Evolutionary conservation across 2,113 vertebrate species (phyloP).

Genomic region (Rhinolophus ferrumequinum): DNA sequence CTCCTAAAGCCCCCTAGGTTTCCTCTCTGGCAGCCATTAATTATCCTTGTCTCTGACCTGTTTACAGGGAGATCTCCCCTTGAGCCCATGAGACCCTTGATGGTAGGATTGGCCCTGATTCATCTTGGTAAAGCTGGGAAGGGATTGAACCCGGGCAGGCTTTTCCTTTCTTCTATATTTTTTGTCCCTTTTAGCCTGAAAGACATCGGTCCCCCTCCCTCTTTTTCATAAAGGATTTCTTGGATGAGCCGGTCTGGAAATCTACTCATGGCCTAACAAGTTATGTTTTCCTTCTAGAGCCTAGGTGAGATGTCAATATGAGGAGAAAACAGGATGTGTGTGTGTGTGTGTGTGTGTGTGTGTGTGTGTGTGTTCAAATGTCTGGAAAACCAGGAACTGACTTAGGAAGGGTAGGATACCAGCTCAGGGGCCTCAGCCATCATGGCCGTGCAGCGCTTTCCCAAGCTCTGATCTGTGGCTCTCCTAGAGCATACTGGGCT

Average conservation of each 20-base stretch:
- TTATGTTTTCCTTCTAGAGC: not conserved
- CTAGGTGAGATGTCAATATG: not conserved
- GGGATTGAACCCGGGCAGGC: not conserved
- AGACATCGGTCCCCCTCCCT: not conserved
- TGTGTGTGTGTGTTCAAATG: not conserved
- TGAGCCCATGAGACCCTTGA: not conserved
- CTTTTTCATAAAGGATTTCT: not conserved
- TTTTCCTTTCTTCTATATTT: not conserved
- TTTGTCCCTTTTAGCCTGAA: not conserved
- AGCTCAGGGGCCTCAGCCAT: not conserved
- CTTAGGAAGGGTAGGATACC: not conserved
- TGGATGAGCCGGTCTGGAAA: not conserved
- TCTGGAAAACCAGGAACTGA: not conserved
- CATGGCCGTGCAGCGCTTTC: not conserved
- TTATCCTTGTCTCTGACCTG: too few species aligned
- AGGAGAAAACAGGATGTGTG: not conserved
- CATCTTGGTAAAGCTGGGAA: not conserved
- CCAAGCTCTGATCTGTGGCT: not conserved
- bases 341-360: not conserved
- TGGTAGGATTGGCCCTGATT: not conserved
- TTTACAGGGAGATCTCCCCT: not conserved
- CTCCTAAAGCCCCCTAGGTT: not conserved
- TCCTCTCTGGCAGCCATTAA: not conserved
- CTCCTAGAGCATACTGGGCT: not conserved
- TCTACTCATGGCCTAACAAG: not conserved